Evolutionary conservation across 2,797 vertebrate genomes (phyloP), one percentile per base, ranked within the genome.

Genomic region (Rhynchonycteris naso): DNA sequence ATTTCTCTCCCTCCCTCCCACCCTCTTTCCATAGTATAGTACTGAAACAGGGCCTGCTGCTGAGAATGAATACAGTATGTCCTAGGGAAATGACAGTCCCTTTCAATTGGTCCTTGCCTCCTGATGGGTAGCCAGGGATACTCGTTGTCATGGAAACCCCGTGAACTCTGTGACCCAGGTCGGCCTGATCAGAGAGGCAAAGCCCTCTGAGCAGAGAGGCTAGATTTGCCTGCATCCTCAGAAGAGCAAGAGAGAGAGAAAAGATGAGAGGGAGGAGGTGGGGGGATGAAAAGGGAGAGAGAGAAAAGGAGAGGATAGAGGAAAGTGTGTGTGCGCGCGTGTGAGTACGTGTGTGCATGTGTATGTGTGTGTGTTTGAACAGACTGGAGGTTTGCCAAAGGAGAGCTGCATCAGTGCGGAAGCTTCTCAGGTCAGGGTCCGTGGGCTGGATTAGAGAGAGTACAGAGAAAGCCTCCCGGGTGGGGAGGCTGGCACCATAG

Each of bases 71-170:
- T 72, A 91, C 93, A 94, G 69, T 63, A 56, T 92, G 89, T 95
- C 90, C 88, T 88, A 94, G 95, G 85, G 65, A 96, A 96, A 95
- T 88, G 90, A 95, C 90, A 95, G 83, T 83, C 90, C 72, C 82
- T 97, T 96, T 95, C 93, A 89, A 94, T 95, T 94, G 94, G 94
- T 85, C 88, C 76, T 95, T 74, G 75, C 90, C 82, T 96, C 96
- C 93, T 96, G 94, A 93, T 96, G 93, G 65, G 94, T 96, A 95
- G 66, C 93, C 88, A 95, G 75, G 92, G 93, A 97, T 94, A 76
- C 52, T 90, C 5, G 97, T 97, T 97, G 97, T 96, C 97, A 97
- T 97, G 96, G 97, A 96, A 97, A 97, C 94, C 96, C 58, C 71
- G n/a, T 96, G 95, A 97, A 96, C 96, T 95, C 83, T 72, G 28